These are phyloP conservation scores for Notamacropus eugenii DNA, from an alignment of 2,797 vertebrate genomes.

Conservation along the genomic window DNA sequence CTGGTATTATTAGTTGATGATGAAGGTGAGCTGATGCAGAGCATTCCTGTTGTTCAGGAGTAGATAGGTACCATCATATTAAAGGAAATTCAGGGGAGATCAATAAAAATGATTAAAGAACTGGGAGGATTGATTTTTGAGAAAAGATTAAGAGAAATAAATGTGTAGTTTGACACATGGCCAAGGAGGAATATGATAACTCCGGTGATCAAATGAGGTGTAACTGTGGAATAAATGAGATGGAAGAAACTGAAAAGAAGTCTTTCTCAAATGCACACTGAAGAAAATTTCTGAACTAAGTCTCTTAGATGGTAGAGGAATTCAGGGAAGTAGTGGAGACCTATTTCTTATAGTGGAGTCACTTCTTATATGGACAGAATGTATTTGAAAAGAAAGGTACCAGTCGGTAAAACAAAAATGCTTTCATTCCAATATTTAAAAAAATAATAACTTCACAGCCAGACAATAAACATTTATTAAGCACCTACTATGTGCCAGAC, in stretches of 20 bases:
- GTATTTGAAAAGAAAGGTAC: background rate
- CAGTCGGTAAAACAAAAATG: background rate
- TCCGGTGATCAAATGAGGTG: background rate
- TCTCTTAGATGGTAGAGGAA: background rate
- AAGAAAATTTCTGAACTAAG: background rate
- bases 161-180: slow-evolving; percentile 62
- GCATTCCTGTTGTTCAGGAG: background rate
- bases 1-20: background rate
- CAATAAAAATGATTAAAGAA: slow-evolving; percentile 74
- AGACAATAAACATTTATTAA: background rate
- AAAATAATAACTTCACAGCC: background rate
- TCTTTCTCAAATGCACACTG: background rate
- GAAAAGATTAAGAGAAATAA: slow-evolving; percentile 73
- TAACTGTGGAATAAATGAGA: background rate
- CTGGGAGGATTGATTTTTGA: slow-evolving; percentile 56
- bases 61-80: slow-evolving; percentile 45
- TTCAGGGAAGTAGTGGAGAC: background rate
- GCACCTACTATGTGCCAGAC: background rate
- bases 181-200: slow-evolving; percentile 64
- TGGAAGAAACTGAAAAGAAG: background rate
- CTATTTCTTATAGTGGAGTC: background rate
- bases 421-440: background rate
- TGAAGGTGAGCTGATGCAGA: background rate
- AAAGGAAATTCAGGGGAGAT: slow-evolving; percentile 66
- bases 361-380: background rate